Base-by-base conservation (phyloP, 2,797 vertebrate genomes). In the Hippoglossus hippoglossus region DNA sequence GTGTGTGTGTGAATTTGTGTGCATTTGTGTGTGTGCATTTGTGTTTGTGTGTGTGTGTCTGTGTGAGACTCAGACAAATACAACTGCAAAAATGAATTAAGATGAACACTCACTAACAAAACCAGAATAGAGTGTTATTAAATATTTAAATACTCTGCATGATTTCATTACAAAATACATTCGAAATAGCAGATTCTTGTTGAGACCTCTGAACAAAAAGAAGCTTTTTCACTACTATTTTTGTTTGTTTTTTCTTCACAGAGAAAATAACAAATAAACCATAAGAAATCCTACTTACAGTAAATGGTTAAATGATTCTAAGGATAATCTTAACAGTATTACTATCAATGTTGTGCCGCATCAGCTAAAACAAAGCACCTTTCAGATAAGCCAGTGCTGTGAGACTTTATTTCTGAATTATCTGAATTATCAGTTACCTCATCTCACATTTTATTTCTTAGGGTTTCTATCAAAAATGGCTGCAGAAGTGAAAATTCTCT, bases 261-360 rank as follows among this genome's bases (percentile, higher is more conserved):
- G 0, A 12, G 19, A 49, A 49, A 49, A 19, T 46, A 46, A 46
- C 18, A 46, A 46, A 18, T 18, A 13, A 39, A 39, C 36, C 3
- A 39, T 19, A 47, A 49, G 6, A 49, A 19, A 49, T 6, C 70
- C 55, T 9, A 53, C 28, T 28, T 69, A 13, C 55, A 36, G 28
- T 34, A 8, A 55, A 59, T 1, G 28, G 12, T 78, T 34, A 11
- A 44, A 44, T 44, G 13, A 18, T 16, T 39, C 4, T 6, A 28
- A 61, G 18, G 47, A 62, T 72, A 59, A 58, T 65, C 9, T 50
- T 54, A 24, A 16, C 5, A 28, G 28, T 34, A 36, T 75, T 67
- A 56, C 26, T 22, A 50, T 56, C 15, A 1, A 10, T 12, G 44
- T 44, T 44, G 13, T 44, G 39, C 39, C 1, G 1, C 12, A 13